phyloP scores from a whole-genome alignment of 2,113 vertebrate species.

The Oryzias curvinotus region DNA sequence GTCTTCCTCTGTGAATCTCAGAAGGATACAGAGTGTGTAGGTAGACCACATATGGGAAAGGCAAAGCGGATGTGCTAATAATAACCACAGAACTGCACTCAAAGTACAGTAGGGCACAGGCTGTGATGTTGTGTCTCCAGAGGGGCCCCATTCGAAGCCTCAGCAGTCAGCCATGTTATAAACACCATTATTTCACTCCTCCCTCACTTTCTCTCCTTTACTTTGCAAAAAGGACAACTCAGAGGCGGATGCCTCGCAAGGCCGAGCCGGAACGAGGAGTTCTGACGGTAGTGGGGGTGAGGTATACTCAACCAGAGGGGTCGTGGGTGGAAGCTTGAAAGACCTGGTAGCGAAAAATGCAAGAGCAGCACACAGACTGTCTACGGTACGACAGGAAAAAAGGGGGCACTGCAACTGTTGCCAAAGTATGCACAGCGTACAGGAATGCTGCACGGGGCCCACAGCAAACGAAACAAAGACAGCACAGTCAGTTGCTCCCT shows the following conservation, averaged over 20 bases:
- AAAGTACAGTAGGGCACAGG: conserved; percentile 34
- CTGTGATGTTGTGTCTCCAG: conserved; percentile 64
- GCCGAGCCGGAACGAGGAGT: conserved; percentile 69
- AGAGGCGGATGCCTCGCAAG: conserved; percentile 20
- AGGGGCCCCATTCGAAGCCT: conserved; percentile 51
- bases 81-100: conserved; percentile 53
- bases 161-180: conserved; percentile 69
- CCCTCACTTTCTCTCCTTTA: conserved; percentile 33
- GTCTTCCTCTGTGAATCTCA: conserved; percentile 43
- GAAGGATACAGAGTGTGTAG: conserved; percentile 34
- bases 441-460: conserved; percentile 98
- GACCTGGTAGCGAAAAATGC: conserved; percentile 52
- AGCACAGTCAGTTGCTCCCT: conserved; percentile 98
- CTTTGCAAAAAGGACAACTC: conserved; percentile 54
- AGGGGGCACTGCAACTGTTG: conserved; percentile 83
- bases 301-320: conserved; percentile 5
- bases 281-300: conserved; percentile 1
- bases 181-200: conserved; percentile 71
- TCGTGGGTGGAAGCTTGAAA: background rate
- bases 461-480: conserved; percentile 95
- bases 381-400: conserved; percentile 84
- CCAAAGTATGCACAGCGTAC: conserved; percentile 97
- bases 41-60: conserved; percentile 44
- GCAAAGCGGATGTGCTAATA: conserved; percentile 56
- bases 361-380: conserved; percentile 84